A percentile compares a stretch with the other conserved stretches of the same genome.
Evolutionary conservation across 2,888 invertebrate species (phyloP).

Genomic region (Drosophila koepferae): DNA sequence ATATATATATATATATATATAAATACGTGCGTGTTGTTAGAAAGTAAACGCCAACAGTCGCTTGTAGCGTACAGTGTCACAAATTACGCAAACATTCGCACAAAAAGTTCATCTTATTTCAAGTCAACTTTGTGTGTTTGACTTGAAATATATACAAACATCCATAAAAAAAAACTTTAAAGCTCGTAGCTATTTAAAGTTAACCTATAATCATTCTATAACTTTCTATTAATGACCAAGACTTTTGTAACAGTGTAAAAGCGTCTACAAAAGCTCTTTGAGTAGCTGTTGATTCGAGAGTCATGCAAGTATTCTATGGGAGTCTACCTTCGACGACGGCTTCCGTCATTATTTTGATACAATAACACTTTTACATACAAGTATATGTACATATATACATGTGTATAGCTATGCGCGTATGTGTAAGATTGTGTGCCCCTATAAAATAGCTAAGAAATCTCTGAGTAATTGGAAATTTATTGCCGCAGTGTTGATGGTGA

Average conservation of each 20-base stretch:
- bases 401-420: neutral
- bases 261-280: slow-evolving; percentile 7
- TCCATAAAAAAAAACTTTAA: too few relatives aligned
- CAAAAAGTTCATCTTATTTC: neutral
- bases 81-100: slow-evolving; percentile 20
- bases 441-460: slow-evolving; percentile 28
- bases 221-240: neutral
- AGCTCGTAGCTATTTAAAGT: neutral
- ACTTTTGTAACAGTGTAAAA: slow-evolving; percentile 22
- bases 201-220: neutral
- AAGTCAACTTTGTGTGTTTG: neutral
- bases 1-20: neutral
- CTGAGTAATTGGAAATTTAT: slow-evolving; percentile 34
- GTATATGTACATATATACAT: neutral
- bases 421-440: slow-evolving; percentile 22
- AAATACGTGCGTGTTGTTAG: slow-evolving; percentile 65
- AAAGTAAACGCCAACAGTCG: slow-evolving; percentile 62
- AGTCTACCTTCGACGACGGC: slow-evolving; percentile 19
- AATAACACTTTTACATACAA: slow-evolving; percentile 9
- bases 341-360: slow-evolving; percentile 32
- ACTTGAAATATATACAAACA: too few relatives aligned
- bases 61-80: slow-evolving; percentile 21
- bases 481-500: slow-evolving; percentile 12
- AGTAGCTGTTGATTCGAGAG: slow-evolving; percentile 29
- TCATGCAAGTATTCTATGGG: slow-evolving; percentile 33